Evolutionary conservation across 2,888 invertebrate genomes (phyloP), one percentile per base, ranked within the genome.

Genomic region (Agrotis puta): DNA sequence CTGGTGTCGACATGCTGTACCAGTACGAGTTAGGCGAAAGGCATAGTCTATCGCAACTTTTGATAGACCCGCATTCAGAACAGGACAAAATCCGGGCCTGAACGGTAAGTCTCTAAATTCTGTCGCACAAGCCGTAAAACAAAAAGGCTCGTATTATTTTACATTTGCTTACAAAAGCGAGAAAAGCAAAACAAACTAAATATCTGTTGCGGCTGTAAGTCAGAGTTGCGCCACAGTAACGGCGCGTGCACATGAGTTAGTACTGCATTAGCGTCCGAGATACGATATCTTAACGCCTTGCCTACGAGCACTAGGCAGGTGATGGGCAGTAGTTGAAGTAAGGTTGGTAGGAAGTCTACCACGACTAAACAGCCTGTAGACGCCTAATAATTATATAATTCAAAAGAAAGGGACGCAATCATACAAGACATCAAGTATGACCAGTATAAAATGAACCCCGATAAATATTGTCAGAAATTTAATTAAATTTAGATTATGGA

Each of bases 191-290:
- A 85, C 83, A 84, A 77, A 79, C 77, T 79, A 88, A 87, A 87
- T 85, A 78, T 85, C 74, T 77, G 83, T 85, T 86, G 87, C 89
- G 92, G 90, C 85, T 92, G 91, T 92, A 85, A 79, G 79, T 79
- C 85, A 86, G 88, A 88, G 89, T 92, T 92, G 89, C 91, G 82
- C 88, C 88, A 89, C 83, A 78, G 81, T 92, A 89, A 91, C 89
- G 92, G 91, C 92, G 91, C 90, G 91, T 92, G 91, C 93, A 89
- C 94, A 94, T 95, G 95, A 95, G 87, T 94, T 95, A 95, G 90
- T 87, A 87, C 88, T 95, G 93, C 95, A 95, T 95, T 95, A 95
- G 95, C 91, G 89, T 86, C 89, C 71, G 66, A 88, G 95, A 95
- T 95, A 95, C 88, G 89, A 88, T 94, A 95, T 95, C 95, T 94